A percentile compares a stretch with the other conserved stretches of the same genome.
Evolutionary conservation across 2,113 vertebrate genomes (phyloP).

Genomic region (Cavia porcellus): DNA sequence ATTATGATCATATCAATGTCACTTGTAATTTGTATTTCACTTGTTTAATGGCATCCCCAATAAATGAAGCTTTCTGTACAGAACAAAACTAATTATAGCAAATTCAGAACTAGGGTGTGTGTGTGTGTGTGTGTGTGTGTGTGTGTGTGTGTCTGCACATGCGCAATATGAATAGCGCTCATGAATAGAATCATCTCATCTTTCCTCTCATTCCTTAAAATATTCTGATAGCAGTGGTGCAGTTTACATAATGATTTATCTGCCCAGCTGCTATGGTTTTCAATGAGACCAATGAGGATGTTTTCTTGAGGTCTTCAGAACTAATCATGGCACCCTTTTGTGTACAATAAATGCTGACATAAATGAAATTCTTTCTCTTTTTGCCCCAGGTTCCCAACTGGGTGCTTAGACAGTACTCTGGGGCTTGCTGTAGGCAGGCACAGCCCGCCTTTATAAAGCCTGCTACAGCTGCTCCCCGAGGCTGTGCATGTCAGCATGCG

Average conservation of each 20-base stretch:
- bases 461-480: neutral
- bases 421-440: neutral
- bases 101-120: constrained; percentile 74
- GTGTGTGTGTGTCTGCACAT: constrained; percentile 22
- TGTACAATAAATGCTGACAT: constrained; percentile 56
- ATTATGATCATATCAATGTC: constrained; percentile 90
- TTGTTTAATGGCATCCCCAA: constrained; percentile 87
- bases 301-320: constrained; percentile 78
- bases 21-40: constrained; percentile 89
- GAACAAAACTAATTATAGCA: constrained; percentile 88
- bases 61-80: constrained; percentile 86
- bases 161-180: constrained; percentile 30
- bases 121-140: neutral
- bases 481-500: neutral
- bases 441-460: neutral
- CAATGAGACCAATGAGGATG: constrained; percentile 82
- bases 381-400: neutral
- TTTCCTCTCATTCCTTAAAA: constrained; percentile 84
- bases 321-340: constrained; percentile 76
- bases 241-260: constrained; percentile 84
- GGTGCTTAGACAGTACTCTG: constrained; percentile 48
- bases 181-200: constrained; percentile 82
- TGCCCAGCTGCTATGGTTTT: constrained; percentile 84
- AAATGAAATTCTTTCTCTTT: constrained; percentile 63
- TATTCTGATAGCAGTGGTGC: constrained; percentile 80